Conservation (phyloP, 2,888 invertebrate species). For the Cancer borealis region DNA sequence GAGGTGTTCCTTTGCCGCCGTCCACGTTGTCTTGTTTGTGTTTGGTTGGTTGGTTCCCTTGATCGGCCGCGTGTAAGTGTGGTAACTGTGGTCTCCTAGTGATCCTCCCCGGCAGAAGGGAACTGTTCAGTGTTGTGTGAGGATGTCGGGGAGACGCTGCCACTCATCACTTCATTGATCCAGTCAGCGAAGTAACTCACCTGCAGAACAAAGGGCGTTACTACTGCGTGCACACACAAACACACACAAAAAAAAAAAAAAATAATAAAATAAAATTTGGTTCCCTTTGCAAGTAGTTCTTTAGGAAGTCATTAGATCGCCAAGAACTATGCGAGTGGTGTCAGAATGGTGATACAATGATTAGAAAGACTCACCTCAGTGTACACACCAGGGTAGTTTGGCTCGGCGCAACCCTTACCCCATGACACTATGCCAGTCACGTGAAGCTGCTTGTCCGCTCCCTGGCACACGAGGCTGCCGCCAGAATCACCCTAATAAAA, state of each 20-base stretch:
- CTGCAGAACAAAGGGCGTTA: background rate
- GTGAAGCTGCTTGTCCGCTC: background rate
- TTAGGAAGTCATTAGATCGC: too few relatives aligned
- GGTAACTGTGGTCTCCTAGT: background rate
- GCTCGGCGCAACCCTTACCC: background rate
- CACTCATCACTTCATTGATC: background rate
- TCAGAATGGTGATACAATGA: background rate
- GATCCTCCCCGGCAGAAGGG: too few relatives aligned
- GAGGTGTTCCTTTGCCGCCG: too few relatives aligned
- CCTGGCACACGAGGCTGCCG: too few relatives aligned
- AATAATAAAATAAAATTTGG: background rate
- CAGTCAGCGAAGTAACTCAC: background rate
- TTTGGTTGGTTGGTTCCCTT: too few relatives aligned
- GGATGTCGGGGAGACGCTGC: background rate
- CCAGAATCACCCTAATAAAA: too few relatives aligned
- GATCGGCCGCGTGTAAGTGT: too few relatives aligned
- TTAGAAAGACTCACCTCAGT: background rate
- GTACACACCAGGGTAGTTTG: background rate
- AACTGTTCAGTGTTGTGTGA: too few relatives aligned
- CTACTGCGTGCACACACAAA: conserved; percentile 33
- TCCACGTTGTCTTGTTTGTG: too few relatives aligned
- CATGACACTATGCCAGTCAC: background rate
- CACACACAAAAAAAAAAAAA: conserved; percentile 33
- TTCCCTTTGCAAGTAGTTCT: too few relatives aligned
- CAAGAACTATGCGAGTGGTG: background rate